Conservation (phyloP, 2,113 vertebrate species). For the Tautogolabrus adspersus region DNA sequence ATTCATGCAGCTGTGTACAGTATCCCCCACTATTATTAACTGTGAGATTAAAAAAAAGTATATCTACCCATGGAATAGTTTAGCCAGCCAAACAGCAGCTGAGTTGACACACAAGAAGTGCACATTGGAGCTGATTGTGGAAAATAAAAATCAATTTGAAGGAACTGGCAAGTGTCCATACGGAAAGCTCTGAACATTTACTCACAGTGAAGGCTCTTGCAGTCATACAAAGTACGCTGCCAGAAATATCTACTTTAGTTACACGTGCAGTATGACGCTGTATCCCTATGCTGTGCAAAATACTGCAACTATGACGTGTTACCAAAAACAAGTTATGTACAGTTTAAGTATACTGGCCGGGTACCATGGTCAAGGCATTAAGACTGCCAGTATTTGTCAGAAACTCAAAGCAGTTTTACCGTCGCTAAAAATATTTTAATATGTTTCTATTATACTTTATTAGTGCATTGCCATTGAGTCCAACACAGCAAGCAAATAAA, state of each 20-base stretch:
- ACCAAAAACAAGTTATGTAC: too few relatives aligned
- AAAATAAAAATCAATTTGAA: constrained; percentile 48
- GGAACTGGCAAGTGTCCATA: constrained; percentile 20
- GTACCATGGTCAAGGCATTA: too few relatives aligned
- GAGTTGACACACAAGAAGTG: constrained; percentile 34
- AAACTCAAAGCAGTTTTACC: too few relatives aligned
- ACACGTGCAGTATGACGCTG: background rate
- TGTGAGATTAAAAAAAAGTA: constrained; percentile 44
- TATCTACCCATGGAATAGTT: constrained; percentile 53
- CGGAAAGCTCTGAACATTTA: constrained; percentile 24
- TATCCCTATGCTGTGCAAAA: too few relatives aligned
- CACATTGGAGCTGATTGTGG: constrained; percentile 29
- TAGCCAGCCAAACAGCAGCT: constrained; percentile 27
- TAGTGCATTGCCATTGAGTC: background rate
- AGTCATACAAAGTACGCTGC: constrained; percentile 4
- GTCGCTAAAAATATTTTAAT: too few relatives aligned
- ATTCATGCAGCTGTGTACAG: constrained; percentile 67
- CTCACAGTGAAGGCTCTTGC: constrained; percentile 10
- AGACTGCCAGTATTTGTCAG: too few relatives aligned
- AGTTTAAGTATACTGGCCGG: too few relatives aligned
- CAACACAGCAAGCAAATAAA: constrained; percentile 19
- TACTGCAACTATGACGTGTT: background rate
- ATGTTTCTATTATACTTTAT: too few relatives aligned
- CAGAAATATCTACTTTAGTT: background rate
- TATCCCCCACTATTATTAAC: constrained; percentile 59